These are phyloP conservation scores for Psophia crepitans DNA, from an alignment of 2,113 vertebrate genomes.

Conservation along the genomic window DNA sequence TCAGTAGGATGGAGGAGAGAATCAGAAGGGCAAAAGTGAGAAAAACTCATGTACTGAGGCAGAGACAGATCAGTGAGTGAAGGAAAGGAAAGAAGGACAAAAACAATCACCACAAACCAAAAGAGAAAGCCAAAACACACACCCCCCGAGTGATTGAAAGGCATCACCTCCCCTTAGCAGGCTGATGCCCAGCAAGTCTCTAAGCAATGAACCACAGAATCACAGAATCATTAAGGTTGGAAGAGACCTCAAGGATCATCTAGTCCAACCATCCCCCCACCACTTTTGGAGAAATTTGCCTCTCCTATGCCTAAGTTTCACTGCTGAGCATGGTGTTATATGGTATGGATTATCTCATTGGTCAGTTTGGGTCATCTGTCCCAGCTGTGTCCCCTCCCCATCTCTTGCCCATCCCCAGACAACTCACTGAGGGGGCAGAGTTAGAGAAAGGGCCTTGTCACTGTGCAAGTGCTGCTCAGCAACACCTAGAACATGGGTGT, in stretches of 20 bases:
- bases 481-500: neutral
- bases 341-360: neutral
- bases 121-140: neutral
- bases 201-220: too few species aligned
- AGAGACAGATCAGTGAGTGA: neutral
- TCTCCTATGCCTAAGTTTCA: neutral
- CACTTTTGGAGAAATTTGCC: neutral
- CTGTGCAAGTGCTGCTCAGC: neutral
- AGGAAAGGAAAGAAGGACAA: neutral
- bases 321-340: neutral
- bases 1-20: neutral
- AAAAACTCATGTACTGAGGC: neutral
- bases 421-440: neutral
- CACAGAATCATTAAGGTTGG: too few species aligned
- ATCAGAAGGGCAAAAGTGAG: neutral
- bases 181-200: neutral
- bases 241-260: too few species aligned
- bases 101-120: neutral
- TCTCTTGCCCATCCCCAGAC: neutral
- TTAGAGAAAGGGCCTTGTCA: neutral
- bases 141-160: accelerated
- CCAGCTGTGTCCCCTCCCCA: neutral
- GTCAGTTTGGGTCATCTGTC: neutral
- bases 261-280: too few species aligned
- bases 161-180: neutral